Conservation (phyloP, 1,140 invertebrate genomes). For the Neoseiulus cucumeris region DNA sequence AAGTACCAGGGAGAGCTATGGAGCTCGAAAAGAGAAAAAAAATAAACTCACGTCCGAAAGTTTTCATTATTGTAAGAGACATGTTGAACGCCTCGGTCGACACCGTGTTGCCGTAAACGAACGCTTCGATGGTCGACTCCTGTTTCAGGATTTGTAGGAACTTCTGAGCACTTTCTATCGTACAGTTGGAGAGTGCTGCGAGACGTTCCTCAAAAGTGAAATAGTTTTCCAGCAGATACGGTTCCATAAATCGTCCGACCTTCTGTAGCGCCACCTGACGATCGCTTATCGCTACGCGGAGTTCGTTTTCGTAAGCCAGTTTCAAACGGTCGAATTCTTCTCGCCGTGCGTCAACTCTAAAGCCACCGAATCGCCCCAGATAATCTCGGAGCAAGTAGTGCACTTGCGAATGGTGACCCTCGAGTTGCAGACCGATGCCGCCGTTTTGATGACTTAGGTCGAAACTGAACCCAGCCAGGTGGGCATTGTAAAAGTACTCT, state of each 20-base stretch:
- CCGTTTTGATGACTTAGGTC: background rate
- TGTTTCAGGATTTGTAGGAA: background rate
- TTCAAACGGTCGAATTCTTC: background rate
- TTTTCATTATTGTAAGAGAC: no score
- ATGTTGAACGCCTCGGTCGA: background rate
- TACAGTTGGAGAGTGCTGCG: background rate
- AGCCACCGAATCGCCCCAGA: background rate
- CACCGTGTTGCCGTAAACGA: background rate
- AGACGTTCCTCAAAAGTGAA: background rate
- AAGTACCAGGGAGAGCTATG: no score
- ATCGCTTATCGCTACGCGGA: background rate
- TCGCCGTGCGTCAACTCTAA: background rate
- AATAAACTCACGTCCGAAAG: no score
- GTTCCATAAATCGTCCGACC: background rate
- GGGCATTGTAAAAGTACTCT: background rate
- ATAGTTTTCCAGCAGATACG: background rate
- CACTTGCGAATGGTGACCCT: background rate
- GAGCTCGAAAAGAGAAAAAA: no score
- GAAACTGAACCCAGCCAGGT: background rate
- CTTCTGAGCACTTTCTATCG: background rate
- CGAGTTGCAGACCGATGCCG: background rate
- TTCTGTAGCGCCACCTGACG: background rate
- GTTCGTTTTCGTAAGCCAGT: background rate
- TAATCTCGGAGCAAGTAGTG: background rate
- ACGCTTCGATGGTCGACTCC: background rate